Evolutionary conservation across 2,888 invertebrate species (phyloP).

Genomic region (Brassicogethes aeneus): DNA sequence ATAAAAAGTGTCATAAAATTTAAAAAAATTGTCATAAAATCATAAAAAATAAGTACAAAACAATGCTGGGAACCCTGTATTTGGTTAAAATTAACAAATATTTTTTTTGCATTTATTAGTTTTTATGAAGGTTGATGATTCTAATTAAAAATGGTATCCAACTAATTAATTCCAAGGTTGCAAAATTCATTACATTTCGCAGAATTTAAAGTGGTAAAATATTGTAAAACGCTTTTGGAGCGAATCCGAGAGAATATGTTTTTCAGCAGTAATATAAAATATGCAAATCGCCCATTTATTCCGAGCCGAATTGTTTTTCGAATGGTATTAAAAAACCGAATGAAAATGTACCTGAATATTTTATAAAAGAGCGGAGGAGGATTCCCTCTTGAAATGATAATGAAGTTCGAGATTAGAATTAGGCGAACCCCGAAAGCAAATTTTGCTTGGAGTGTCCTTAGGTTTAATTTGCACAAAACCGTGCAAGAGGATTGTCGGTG

Average conservation of each 20-base stretch:
- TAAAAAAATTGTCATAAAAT: no score
- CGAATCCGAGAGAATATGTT: background rate
- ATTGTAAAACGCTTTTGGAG: background rate
- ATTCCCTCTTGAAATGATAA: slow-evolving; percentile 22
- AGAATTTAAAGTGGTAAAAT: no score
- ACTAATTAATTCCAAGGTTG: no score
- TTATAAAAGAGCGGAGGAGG: slow-evolving; percentile 14
- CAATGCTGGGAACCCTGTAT: no score
- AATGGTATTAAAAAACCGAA: background rate
- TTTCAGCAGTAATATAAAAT: background rate
- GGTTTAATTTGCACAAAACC: slow-evolving; percentile 31
- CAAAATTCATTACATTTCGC: no score
- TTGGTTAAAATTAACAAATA: no score
- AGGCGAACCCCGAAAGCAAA: slow-evolving; percentile 18
- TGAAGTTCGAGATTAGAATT: slow-evolving; percentile 25
- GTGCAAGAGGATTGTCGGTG: slow-evolving; percentile 29
- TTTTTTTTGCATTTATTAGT: no score
- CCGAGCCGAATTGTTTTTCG: background rate
- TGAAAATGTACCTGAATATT: slow-evolving; percentile 12
- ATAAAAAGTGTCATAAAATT: no score
- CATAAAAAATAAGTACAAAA: no score
- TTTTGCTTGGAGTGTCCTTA: slow-evolving; percentile 21
- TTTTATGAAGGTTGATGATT: no score
- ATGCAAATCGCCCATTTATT: background rate
- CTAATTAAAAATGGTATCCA: no score